Evolutionary conservation across 2,113 vertebrate species (phyloP), one percentile per base, ranked within the genome.

Genomic region (Lichenostomus cassidix): DNA sequence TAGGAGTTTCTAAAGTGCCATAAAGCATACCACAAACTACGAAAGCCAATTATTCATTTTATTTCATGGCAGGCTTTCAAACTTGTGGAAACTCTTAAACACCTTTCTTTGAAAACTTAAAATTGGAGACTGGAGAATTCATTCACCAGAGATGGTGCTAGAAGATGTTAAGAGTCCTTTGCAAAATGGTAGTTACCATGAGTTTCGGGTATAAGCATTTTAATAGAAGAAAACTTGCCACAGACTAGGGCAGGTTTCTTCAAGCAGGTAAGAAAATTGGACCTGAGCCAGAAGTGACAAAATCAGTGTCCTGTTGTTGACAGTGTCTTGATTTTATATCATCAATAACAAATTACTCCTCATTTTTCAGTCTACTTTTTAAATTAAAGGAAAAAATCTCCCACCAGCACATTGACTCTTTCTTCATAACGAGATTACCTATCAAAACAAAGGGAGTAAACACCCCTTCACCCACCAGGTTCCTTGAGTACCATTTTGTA

Each of bases 31-130:
- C 37, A 60, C 69, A 89, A 87, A 75, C 49, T 64, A 70, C 60
- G 22, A 92, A 93, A 89, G 13, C 13, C 8, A 77, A 63, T 70
- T 76, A 71, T 31, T 75, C 22, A 39, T 83, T 59, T 62, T 69
- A 92, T 83, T 90, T 89, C 53, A 90, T 23, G n/a, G 25, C 49
- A 93, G 31, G 31, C 42, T 89, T 94, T 90, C 63, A 88, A 93
- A 68, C 12, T 64, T 1, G 3, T 83, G 58, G 63, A 83, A 94
- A 77, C 27, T 77, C 79, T 37, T n/a, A 62, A 70, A 33, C 10
- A 4, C 15, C 21, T 74, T 64, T 56, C 25, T 49, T 29, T 21
- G 23, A 85, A 67, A 93, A 65, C 16, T 65, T 50, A 55, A 35
- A 77, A 63, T 14, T 85, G 46, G 23, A 76, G 37, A 83, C 39